phyloP scores from a whole-genome alignment of 2,113 vertebrate species.

The Lampris megalopsis region DNA sequence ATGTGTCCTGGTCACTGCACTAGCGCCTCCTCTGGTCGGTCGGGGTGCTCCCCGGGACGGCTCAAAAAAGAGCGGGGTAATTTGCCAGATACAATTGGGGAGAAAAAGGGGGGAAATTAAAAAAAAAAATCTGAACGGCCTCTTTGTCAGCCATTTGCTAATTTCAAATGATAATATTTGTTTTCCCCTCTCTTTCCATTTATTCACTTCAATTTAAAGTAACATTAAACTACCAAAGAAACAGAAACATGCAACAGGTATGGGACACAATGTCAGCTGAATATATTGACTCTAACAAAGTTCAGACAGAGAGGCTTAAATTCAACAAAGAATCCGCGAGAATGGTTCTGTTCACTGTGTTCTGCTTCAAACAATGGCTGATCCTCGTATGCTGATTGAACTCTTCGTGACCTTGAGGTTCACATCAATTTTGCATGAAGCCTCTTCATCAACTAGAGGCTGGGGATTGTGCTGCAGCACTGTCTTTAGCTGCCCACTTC shows the following conservation, averaged over 20 bases:
- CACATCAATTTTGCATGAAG: slow-evolving; percentile 82
- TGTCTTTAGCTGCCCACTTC: slow-evolving; percentile 30
- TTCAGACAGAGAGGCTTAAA: slow-evolving; percentile 32
- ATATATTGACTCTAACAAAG: slow-evolving; percentile 10
- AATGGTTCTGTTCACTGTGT: slow-evolving; percentile 26
- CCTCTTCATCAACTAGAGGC: slow-evolving; percentile 70
- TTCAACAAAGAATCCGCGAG: slow-evolving; percentile 10
- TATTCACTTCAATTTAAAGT: too few species aligned
- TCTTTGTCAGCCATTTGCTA: too few species aligned
- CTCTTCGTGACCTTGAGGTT: slow-evolving; percentile 76
- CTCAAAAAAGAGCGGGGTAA: too few species aligned
- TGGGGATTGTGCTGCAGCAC: slow-evolving; percentile 60
- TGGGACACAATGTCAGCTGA: slow-evolving; percentile 13
- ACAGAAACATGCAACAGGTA: not conserved
- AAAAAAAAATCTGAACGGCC: too few species aligned
- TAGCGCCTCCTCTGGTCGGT: too few species aligned
- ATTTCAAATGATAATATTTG: too few species aligned
- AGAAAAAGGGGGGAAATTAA: too few species aligned
- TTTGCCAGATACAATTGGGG: too few species aligned
- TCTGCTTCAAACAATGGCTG: slow-evolving; percentile 46
- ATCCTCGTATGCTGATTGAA: slow-evolving; percentile 73
- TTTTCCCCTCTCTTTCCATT: too few species aligned
- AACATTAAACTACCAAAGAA: not conserved
- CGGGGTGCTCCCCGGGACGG: too few species aligned
- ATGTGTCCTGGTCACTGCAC: too few species aligned